Evolutionary conservation across 2,797 vertebrate genomes (phyloP).

Genomic region (Girardinus metallicus): DNA sequence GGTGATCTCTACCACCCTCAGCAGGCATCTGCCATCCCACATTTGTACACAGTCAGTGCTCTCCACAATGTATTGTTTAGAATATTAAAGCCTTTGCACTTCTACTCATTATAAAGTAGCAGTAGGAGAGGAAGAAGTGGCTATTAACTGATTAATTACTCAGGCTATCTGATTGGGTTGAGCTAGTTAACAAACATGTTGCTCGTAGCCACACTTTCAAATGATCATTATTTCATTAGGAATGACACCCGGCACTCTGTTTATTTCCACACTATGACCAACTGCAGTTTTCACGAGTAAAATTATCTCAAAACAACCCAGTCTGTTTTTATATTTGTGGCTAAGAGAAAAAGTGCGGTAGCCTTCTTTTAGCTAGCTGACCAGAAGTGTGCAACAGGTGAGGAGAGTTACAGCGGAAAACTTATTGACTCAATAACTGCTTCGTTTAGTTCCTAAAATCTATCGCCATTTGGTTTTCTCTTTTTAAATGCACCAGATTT

Average conservation of each 20-base stretch:
- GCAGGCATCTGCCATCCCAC: neutral
- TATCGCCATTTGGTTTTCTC: neutral
- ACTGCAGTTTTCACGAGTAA: neutral
- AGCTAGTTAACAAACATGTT: constrained; percentile 1
- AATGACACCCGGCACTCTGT: neutral
- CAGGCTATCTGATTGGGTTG: neutral
- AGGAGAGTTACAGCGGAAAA: neutral
- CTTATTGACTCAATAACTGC: neutral
- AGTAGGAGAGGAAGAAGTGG: neutral
- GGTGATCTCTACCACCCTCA: neutral
- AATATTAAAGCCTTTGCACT: neutral
- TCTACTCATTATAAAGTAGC: neutral
- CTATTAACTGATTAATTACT: neutral
- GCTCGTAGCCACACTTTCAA: neutral
- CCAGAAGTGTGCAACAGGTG: neutral
- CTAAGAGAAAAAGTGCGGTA: neutral
- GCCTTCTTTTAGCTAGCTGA: neutral
- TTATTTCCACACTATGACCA: neutral
- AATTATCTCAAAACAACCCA: neutral
- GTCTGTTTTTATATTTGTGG: neutral
- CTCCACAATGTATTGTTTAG: neutral
- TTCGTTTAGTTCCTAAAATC: constrained; percentile 1
- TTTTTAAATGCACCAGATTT: constrained; percentile 18
- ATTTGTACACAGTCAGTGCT: neutral
- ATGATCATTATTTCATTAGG: neutral